Conservation (phyloP, 35 echinoderm and acorn worm genomes). For the Heliocidaris tuberculata region DNA sequence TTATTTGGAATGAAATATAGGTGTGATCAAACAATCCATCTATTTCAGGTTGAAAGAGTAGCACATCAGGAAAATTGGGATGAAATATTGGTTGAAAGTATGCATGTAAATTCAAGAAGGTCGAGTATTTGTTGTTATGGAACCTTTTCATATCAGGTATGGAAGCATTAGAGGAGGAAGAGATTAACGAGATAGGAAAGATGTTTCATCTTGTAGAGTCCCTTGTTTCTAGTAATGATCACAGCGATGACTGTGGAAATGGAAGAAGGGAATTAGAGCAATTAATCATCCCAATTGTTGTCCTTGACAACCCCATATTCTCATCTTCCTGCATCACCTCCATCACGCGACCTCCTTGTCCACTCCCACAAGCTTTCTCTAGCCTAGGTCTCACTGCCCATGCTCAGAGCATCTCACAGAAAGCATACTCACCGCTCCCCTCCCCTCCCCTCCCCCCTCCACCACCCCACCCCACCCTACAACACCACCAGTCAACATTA, state of each 20-base stretch:
- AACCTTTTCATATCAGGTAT: not conserved
- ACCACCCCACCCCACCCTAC: not conserved
- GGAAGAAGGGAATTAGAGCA: slow-evolving; percentile 19
- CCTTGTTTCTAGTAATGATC: not conserved
- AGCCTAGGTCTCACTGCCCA: not conserved
- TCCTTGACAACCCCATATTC: slow-evolving; percentile 23
- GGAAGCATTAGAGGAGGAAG: not conserved
- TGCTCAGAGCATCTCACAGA: not conserved
- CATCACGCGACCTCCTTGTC: not conserved
- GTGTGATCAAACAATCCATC: not conserved
- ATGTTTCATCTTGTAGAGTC: not conserved
- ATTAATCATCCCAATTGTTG: not conserved
- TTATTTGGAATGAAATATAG: not conserved
- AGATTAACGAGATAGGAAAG: not conserved
- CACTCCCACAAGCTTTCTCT: not conserved
- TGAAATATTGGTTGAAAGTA: not conserved
- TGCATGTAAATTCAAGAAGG: not conserved
- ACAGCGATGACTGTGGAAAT: slow-evolving; percentile 5
- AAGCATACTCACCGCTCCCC: not conserved
- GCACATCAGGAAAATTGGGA: not conserved
- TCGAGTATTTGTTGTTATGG: not conserved
- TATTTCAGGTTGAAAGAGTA: not conserved
- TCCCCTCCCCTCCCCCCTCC: not conserved
- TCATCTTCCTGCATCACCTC: slow-evolving; percentile 7
- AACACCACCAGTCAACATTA: not conserved